Conservation (phyloP, 2,797 vertebrate genomes). For the Petrocephalus schoutedeni region DNA sequence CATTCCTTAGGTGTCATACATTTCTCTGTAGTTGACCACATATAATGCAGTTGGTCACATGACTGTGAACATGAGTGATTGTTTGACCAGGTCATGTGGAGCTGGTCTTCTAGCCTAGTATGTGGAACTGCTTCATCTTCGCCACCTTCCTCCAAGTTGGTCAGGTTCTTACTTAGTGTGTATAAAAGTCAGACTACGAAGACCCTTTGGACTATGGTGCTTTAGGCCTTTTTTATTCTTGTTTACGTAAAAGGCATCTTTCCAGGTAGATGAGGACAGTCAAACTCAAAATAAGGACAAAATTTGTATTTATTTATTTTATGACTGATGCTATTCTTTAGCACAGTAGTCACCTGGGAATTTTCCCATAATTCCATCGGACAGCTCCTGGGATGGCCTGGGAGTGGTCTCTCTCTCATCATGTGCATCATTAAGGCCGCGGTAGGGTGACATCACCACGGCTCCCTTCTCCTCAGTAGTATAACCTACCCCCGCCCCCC, state of each 20-base stretch:
- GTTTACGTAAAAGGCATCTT: neutral
- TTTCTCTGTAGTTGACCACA: neutral
- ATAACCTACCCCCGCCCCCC: neutral
- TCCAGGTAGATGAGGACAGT: neutral
- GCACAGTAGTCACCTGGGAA: neutral
- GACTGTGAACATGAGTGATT: neutral
- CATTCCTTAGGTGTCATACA: neutral
- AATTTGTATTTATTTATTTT: neutral
- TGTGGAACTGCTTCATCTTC: neutral
- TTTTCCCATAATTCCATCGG: neutral
- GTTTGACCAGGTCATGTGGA: neutral
- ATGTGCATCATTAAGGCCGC: neutral
- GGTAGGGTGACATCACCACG: slow-evolving; percentile 31
- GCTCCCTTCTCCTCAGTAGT: slow-evolving; percentile 43
- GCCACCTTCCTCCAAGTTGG: neutral
- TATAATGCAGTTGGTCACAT: neutral
- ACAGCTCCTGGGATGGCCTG: slow-evolving; percentile 32
- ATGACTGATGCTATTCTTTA: neutral
- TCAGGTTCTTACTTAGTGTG: neutral
- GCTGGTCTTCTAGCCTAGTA: neutral
- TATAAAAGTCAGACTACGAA: neutral
- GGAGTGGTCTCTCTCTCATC: slow-evolving; percentile 15
- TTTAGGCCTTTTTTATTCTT: neutral
- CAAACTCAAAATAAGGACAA: neutral
- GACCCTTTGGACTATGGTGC: neutral